These are phyloP conservation scores for Nyctibius grandis DNA, from an alignment of 2,797 vertebrate genomes.

Conservation along the genomic window DNA sequence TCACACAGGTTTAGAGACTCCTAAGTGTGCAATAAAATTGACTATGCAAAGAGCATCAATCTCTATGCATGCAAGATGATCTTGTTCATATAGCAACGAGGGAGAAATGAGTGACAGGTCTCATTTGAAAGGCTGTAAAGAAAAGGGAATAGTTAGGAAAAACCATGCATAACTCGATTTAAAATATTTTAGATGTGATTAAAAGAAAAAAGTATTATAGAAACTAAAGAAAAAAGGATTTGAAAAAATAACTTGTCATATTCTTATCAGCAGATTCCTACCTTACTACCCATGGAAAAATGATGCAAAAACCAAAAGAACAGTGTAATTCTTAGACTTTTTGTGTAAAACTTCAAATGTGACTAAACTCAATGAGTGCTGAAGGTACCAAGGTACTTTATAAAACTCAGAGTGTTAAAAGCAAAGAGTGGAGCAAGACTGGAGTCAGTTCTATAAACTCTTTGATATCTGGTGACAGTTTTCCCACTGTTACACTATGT, in stretches of 20 bases:
- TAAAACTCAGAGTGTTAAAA: background rate
- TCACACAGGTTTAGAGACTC: background rate
- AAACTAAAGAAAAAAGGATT: background rate
- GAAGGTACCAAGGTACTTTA: accelerated
- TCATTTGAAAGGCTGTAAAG: background rate
- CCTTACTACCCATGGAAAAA: background rate
- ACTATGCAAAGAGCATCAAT: background rate
- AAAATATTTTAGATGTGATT: background rate
- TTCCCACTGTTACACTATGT: background rate
- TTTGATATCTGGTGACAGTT: background rate
- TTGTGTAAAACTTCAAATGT: background rate
- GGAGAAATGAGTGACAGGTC: background rate
- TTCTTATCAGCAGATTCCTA: background rate
- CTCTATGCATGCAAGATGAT: background rate
- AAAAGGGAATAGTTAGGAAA: background rate
- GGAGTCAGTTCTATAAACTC: background rate
- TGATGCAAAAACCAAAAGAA: background rate
- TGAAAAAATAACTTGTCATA: background rate
- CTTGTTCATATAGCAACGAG: background rate
- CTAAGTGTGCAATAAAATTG: background rate
- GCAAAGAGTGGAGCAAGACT: background rate
- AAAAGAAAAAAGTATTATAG: background rate
- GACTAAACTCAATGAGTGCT: background rate
- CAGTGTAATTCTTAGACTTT: background rate
- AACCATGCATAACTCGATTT: accelerated